Evolutionary conservation across 2,113 vertebrate species (phyloP), one percentile per base, ranked within the genome.

Genomic region (Coregonus clupeaformis): DNA sequence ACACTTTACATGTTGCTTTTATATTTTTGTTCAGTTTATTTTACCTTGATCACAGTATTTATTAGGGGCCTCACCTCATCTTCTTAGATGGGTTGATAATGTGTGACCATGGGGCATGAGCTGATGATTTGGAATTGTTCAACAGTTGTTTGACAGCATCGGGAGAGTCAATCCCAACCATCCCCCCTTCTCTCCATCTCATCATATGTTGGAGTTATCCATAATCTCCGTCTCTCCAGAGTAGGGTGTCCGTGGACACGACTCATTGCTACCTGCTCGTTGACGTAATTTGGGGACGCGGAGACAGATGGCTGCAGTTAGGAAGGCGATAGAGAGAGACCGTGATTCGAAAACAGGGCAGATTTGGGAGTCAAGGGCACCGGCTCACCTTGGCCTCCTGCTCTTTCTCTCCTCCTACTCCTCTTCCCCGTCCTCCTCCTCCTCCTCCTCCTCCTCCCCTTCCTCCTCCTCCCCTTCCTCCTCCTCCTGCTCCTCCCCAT

Each of bases 221-320:
- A 67, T 36, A 16, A 67, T 36, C 16, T 36, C 29, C 7, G 3
- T 18, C 29, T 67, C 65, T 36, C 65, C 65, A 67, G 65, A 30
- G 27, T 11, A 36, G 27, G 16, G 65, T 36, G 29, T 36, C 30
- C 6, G 29, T 42, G 6, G 65, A 67, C 65, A 36, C 5, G 5
- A 5, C 30, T 30, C 30, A 9, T 67, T 67, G 30, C 65, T 67
- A 32, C 4, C 11, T 20, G 30, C 65, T 67, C 30, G 30, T 36
- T 32, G 5, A 67, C 16, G 30, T 36, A 7, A 67, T 67, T 67
- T 67, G 65, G 14, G 65, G 65, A n/a, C 25, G 65, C 14, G 6
- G 16, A 67, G 65, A 67, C 65, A 67, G 65, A 67, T 67, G 64
- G 64, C 30, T 32, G 64, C 64, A 32, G 29, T 30, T 67, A 65